Evolutionary conservation across 2,797 vertebrate genomes (phyloP), one percentile per base, ranked within the genome.

Genomic region (Novumbra hubbsi): DNA sequence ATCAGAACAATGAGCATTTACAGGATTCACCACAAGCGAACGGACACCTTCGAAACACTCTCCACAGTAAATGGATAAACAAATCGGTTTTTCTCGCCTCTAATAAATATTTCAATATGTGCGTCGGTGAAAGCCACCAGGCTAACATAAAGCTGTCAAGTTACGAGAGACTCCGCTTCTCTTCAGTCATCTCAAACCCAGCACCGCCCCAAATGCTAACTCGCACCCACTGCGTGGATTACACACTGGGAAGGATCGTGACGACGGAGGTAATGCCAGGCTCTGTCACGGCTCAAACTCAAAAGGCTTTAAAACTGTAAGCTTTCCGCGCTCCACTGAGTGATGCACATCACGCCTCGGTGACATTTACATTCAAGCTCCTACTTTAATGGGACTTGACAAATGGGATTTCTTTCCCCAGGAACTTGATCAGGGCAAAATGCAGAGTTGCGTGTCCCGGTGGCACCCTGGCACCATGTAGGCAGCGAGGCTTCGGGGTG

Each of bases 101-200:
- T 21, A 52, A 30, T 52, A 34, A 55, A 30, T 32, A 2, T 70
- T 55, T 70, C 32, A 52, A 70, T 52, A n/a, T 5, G 5, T 52
- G 27, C 16, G 68, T 34, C 9, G 4, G 7, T 9, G 48, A 16
- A 16, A 30, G 68, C 49, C 11, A 9, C 27, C 7, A 30, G 24
- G 19, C 68, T 70, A 3, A 19, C 28, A 70, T 17, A 14, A 50
- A 52, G 5, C 17, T 6, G 17, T 2, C 8, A 4, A 24, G 34
- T 45, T 8, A 79, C 21, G 1, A 65, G 68, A 7, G 34, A 77
- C 57, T 78, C 72, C 32, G 16, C 55, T 67, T 72, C 64, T 70
- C 2, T 0, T 4, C 2, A 21, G 66, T 38, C 34, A 1, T 62
- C 15, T 27, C 70, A 75, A 72, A 76, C 69, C 78, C 78, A 67